phyloP scores from a whole-genome alignment of 2,888 invertebrate species.

The Campopleginae sp. region DNA sequence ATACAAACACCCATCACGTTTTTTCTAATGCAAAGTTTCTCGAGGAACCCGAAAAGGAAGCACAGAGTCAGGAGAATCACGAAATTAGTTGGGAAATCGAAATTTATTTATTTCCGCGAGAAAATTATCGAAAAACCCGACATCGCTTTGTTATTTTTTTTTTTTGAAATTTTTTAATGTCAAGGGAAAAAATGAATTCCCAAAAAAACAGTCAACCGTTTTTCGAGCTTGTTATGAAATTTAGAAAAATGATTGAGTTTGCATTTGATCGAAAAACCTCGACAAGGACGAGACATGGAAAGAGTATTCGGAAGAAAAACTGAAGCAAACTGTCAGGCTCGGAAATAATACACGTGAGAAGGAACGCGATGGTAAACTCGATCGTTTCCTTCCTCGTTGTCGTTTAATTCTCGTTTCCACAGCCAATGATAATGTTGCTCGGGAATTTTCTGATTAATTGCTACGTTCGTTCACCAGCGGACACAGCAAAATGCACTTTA shows the following conservation, averaged over 20 bases:
- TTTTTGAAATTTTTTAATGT: no score
- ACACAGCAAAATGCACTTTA: slow-evolving; percentile 48
- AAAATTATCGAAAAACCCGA: no score
- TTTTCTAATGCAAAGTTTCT: neutral
- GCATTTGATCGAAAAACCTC: neutral
- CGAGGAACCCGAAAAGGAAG: neutral
- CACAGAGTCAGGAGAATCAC: neutral
- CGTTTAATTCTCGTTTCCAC: neutral
- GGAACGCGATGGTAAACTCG: slow-evolving; percentile 2
- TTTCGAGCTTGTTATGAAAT: neutral
- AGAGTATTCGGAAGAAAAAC: neutral
- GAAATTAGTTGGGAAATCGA: no score
- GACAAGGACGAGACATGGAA: neutral
- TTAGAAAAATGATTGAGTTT: neutral
- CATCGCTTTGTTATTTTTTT: no score
- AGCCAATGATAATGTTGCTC: slow-evolving; percentile 16
- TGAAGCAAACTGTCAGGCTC: neutral
- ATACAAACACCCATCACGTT: neutral
- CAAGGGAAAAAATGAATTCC: neutral
- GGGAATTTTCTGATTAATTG: slow-evolving; percentile 47
- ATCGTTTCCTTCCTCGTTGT: slow-evolving; percentile 27
- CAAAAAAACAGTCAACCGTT: neutral
- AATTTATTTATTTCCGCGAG: no score
- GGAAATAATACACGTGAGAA: neutral
- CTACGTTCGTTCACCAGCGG: slow-evolving; percentile 20